Base-by-base conservation (phyloP, 2,888 invertebrate species). In the Perdita meconis region DNA sequence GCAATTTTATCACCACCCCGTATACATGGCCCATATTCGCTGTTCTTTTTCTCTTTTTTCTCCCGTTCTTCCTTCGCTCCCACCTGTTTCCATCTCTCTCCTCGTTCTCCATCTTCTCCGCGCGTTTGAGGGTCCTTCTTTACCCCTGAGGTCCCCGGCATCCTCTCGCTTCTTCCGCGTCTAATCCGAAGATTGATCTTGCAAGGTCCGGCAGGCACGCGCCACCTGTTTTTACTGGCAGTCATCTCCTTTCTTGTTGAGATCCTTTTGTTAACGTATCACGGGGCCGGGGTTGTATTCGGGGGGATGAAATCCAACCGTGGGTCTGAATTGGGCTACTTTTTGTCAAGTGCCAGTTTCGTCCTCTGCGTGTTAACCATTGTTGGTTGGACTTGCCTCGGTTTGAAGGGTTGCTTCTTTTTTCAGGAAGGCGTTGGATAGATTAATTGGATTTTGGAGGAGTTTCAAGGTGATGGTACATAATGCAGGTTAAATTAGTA, bases 181-280 rank as follows among this genome's bases (percentile, higher is more conserved):
- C 53, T 50, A 56, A 61, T 69, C 70, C 61, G 5, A 36, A 56
- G 78, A 82, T 82, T 67, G 82, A 83, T 80, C 76, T 73, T 42
- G 4, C 38, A 2, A 50, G 47, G 67, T 60, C 51, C 42, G 10
- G 0, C 22, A 19, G 63, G 53, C 73, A 73, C 73, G 70, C 38
- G 80, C 73, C 73, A 53, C 26, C 57, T 65, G 68, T 69, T 69
- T 42, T 64, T 60, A 30, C 24, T 3, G 26, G 13, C 30, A 16
- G 13, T 5, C 30, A 56, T 22, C 30, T 6, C 26, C 26, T 56
- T 57, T 61, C 44, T 50, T 19, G 34, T 16, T 10, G 16, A 5
- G 47, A 10, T 51, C 53, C 64, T 68, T 68, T 57, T 68, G 47
- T 55, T 47, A 26, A 30, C 56, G 69, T 47, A 13, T 50, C 57